Base-by-base conservation (phyloP, 2,888 invertebrate genomes). In the Idaea biselata region DNA sequence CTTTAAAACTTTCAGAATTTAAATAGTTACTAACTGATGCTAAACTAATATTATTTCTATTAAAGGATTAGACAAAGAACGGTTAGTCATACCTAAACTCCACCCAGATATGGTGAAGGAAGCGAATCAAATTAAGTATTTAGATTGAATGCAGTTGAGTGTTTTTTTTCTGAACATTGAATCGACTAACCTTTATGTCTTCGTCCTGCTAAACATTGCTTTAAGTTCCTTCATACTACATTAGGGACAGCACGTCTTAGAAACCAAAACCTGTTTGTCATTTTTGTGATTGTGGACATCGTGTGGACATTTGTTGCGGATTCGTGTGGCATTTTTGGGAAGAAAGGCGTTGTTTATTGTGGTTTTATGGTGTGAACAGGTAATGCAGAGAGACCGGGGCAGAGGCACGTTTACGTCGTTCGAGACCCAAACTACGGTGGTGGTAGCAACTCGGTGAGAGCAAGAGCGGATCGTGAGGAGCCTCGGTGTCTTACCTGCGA, bases 401-500 rank as follows among this genome's bases (percentile, higher is more conserved):
- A 97, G 85, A 94, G 95, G 75, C 98, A 98, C 90, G 94, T 98
- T 67, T 98, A 97, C 88, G 96, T 97, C 62, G 96, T 97, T 60
- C 94, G 95, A 68, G 97, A 97, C 86, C 95, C 96, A 56, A 93
- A 94, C 66, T 94, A 94, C 66, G 95, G 96, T 68, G 91, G 91
- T 0, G 89, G 88, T 17, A 92, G 92, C 66, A 92, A 92, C 77
- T 91, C 91, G 0, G 92, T 92, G 58, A 80, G 83, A 63, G 90
- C 89, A 14, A 78, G 91, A 1, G 91, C 91, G 1, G 92, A 91
- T 60, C 94, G 96, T 75, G 94, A 93, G 75, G 96, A 96, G 78
- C 96, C 97, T 18, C 93, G 95, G 72, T 98, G 98, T 88, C 94
- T 98, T 74, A 97, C 98, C 0, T 98, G 98, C 87, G 96, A 97